phyloP scores from a whole-genome alignment of 2,888 invertebrate species.

The Altica lythri region DNA sequence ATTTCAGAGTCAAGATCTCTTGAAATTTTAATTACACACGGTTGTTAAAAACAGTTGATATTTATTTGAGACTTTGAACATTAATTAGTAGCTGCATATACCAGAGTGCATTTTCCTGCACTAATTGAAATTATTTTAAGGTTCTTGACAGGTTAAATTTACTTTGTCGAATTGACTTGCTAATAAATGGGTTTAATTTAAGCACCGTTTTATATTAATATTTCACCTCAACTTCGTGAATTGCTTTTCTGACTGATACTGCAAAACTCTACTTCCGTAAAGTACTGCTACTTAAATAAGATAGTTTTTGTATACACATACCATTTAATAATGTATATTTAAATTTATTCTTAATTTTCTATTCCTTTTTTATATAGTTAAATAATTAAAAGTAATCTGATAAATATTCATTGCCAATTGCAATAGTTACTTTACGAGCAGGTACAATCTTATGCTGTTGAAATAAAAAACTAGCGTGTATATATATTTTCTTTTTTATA shows the following conservation, averaged over 20 bases:
- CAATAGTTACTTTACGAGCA: no score
- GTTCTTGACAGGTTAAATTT: conserved; percentile 40
- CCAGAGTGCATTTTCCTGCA: conserved; percentile 41
- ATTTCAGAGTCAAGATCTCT: conserved; percentile 9
- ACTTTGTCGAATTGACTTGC: conserved; percentile 41
- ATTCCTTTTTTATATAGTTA: no score
- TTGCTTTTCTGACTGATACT: not conserved
- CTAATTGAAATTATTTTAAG: conserved; percentile 46
- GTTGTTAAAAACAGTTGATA: conserved; percentile 45
- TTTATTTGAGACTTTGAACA: conserved; percentile 43
- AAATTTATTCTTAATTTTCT: no score
- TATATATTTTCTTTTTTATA: no score
- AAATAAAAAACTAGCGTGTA: no score
- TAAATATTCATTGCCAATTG: no score
- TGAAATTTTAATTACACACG: conserved; percentile 42
- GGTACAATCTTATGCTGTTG: no score
- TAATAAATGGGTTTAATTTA: conserved; percentile 44
- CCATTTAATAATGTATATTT: no score
- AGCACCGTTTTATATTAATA: conserved; percentile 34
- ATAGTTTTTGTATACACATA: no score
- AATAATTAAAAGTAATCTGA: no score
- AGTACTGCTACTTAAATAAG: no score
- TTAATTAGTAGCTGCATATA: conserved; percentile 46
- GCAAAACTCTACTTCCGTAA: no score
- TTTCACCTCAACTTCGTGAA: conserved; percentile 17